Conservation (phyloP, 2,113 vertebrate genomes). For the Elgaria multicarinata region DNA sequence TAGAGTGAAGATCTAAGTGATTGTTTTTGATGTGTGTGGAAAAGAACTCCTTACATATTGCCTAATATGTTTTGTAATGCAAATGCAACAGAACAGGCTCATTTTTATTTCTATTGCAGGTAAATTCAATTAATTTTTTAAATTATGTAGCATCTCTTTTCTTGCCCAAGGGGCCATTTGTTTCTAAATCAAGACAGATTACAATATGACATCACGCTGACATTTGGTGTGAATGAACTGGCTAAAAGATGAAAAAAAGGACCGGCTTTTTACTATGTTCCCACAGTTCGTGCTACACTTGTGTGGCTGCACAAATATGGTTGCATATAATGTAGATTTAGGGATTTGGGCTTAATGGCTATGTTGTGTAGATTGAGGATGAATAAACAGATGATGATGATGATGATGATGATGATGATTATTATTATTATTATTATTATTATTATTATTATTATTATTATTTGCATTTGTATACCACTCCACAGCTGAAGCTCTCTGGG, state of each 20-base stretch:
- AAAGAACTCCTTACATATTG: conserved; percentile 47
- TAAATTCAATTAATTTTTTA: conserved; percentile 79
- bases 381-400: accelerated
- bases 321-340: conserved; percentile 26
- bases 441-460: no score
- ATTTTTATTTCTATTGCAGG: conserved; percentile 66
- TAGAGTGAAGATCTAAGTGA: background rate
- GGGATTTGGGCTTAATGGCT: background rate
- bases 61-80: conserved; percentile 55
- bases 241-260: conserved; percentile 67
- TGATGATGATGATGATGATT: no score
- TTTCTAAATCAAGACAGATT: conserved; percentile 79
- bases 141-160: conserved; percentile 77
- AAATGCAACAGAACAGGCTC: conserved; percentile 48
- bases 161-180: conserved; percentile 74
- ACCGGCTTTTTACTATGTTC: conserved; percentile 32
- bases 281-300: conserved; percentile 35
- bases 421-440: no score
- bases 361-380: accelerated
- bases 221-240: conserved; percentile 80
- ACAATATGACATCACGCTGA: conserved; percentile 74
- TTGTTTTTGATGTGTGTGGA: conserved; percentile 18
- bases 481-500: no score
- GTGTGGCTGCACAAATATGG: accelerated
- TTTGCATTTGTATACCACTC: no score